Conservation (phyloP, 2,888 invertebrate species). For the Psylliodes chrysocephalus region DNA sequence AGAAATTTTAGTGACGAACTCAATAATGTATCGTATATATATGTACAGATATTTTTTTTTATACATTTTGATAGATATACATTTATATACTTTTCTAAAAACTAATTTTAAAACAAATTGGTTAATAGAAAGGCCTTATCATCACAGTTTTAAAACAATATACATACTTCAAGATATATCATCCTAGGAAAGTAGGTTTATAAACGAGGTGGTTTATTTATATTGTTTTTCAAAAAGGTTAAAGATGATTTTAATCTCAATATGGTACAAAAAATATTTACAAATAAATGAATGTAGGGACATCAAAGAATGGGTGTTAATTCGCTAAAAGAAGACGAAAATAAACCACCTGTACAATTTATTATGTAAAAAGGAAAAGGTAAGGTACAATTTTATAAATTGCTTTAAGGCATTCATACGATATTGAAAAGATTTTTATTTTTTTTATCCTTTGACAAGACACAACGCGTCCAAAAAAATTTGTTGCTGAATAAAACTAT, state of each 20-base stretch:
- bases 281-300: too few species aligned
- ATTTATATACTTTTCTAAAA: slow-evolving; percentile 43
- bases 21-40: slow-evolving; percentile 31
- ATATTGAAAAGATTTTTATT: slow-evolving; percentile 24
- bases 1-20: slow-evolving; percentile 51
- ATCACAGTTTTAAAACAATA: slow-evolving; percentile 57
- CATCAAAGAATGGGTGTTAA: too few species aligned
- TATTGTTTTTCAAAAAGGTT: too few species aligned
- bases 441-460: too few species aligned
- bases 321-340: too few species aligned
- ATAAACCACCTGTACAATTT: background rate
- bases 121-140: slow-evolving; percentile 56
- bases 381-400: slow-evolving; percentile 1
- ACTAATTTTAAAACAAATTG: slow-evolving; percentile 41
- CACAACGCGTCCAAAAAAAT: slow-evolving; percentile 23
- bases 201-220: slow-evolving; percentile 20
- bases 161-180: slow-evolving; percentile 29
- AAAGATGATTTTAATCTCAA: too few species aligned
- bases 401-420: slow-evolving; percentile 23
- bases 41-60: slow-evolving; percentile 54
- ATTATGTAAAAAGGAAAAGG: background rate
- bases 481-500: slow-evolving; percentile 10
- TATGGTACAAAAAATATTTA: too few species aligned
- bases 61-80: slow-evolving; percentile 36
- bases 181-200: slow-evolving; percentile 17